Percentiles rank a stretch among this genome's conserved stretches.
Conservation (phyloP, 2,888 invertebrate genomes). For the Sepiola atlantica region DNA sequence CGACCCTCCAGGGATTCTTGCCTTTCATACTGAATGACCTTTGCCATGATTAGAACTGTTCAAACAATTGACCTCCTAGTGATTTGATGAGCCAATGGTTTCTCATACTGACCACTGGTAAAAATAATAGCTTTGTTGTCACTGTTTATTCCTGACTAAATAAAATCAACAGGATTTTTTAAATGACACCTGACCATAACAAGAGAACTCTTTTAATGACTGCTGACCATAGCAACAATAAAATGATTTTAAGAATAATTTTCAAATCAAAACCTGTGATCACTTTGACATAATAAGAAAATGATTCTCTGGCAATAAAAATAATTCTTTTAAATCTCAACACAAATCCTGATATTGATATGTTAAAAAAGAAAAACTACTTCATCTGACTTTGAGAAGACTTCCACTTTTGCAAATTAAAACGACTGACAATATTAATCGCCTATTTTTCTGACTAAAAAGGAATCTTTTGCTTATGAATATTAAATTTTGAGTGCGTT, state of each 20-base stretch:
- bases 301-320: no score
- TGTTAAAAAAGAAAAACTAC: neutral
- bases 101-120: neutral
- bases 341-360: neutral
- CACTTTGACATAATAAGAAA: no score
- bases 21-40: constrained; percentile 42
- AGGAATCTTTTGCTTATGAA: no score
- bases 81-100: neutral
- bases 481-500: no score
- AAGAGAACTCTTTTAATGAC: neutral
- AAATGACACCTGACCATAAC: neutral
- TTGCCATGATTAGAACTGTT: neutral
- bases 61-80: neutral
- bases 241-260: no score
- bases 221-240: no score
- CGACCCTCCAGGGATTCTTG: neutral
- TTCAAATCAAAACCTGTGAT: no score
- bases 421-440: neutral
- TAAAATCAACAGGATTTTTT: neutral
- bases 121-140: neutral
- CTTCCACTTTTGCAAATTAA: neutral
- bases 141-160: constrained; percentile 23
- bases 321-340: no score
- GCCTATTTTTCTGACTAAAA: no score
- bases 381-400: neutral